Evolutionary conservation across 2,888 invertebrate genomes (phyloP).

Genomic region (Drosophila flavopinicola): DNA sequence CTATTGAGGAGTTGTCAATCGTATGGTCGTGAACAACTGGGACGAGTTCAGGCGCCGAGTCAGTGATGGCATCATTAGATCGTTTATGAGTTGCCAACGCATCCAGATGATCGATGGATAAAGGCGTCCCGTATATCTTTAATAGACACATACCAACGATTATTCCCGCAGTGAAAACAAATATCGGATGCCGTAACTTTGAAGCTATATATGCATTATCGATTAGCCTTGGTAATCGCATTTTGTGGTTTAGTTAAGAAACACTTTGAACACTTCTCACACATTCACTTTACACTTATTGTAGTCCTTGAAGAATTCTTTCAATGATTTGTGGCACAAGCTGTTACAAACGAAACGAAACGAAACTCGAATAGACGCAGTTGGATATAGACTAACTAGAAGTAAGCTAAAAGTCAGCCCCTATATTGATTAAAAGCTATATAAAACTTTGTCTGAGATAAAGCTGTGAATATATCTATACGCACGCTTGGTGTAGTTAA

Average conservation of each 20-base stretch:
- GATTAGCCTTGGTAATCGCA: not conserved
- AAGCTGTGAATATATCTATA: no score
- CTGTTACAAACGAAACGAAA: not conserved
- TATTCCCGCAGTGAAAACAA: not conserved
- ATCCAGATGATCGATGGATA: not conserved
- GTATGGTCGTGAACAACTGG: not conserved
- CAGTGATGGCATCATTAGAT: no score
- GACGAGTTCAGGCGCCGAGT: no score
- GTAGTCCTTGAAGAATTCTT: not conserved
- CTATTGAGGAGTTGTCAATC: not conserved
- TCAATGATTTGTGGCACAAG: not conserved
- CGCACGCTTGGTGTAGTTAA: not conserved
- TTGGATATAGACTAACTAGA: not conserved
- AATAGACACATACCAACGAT: not conserved
- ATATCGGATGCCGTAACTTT: not conserved
- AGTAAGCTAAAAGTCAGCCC: no score
- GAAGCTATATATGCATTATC: not conserved
- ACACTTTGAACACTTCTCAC: not conserved
- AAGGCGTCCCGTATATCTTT: not conserved
- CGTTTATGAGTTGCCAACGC: not conserved
- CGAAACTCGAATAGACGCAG: not conserved
- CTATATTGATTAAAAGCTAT: no score
- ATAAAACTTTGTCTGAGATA: no score
- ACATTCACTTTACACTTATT: not conserved
- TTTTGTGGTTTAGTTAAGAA: not conserved